Conservation (phyloP, 2,113 vertebrate genomes). For the Gasterosteus nipponicus region DNA sequence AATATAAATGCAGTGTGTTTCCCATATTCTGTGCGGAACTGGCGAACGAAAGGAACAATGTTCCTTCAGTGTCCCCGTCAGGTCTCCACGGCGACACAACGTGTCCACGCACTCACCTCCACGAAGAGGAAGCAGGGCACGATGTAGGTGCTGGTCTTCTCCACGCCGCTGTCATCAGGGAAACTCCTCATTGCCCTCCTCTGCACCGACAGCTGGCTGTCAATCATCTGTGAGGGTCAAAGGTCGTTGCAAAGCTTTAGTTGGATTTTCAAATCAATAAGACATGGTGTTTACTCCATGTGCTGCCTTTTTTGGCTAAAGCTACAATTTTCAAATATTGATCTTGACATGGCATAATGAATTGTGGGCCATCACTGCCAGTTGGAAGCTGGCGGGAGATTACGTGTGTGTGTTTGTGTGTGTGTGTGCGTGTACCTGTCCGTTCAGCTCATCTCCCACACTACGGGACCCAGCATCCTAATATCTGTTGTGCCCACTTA, state of each 20-base stretch:
- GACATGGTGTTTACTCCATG: background rate
- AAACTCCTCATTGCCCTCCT: slow-evolving; percentile 62
- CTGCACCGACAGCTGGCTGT: slow-evolving; percentile 53
- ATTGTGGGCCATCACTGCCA: background rate
- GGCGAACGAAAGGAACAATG: background rate
- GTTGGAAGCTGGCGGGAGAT: background rate
- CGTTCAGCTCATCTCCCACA: background rate
- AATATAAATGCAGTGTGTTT: background rate
- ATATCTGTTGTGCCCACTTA: background rate
- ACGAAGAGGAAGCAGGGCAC: slow-evolving; percentile 84
- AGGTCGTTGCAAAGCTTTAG: slow-evolving; percentile 21
- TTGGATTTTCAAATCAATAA: background rate
- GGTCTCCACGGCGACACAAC: slow-evolving; percentile 2
- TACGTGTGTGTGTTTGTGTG: background rate
- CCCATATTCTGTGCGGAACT: background rate
- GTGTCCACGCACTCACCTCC: slow-evolving; percentile 74
- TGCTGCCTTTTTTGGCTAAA: background rate
- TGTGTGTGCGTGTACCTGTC: background rate
- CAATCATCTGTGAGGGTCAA: slow-evolving; percentile 69
- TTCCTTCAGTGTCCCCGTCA: background rate
- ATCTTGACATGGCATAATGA: background rate
- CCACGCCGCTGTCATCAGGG: slow-evolving; percentile 53
- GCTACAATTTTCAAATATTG: background rate
- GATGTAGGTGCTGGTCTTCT: slow-evolving; percentile 82
- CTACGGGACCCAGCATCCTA: background rate